Base-by-base conservation (phyloP, 2,797 vertebrate species). In the Psittacula derbiana region DNA sequence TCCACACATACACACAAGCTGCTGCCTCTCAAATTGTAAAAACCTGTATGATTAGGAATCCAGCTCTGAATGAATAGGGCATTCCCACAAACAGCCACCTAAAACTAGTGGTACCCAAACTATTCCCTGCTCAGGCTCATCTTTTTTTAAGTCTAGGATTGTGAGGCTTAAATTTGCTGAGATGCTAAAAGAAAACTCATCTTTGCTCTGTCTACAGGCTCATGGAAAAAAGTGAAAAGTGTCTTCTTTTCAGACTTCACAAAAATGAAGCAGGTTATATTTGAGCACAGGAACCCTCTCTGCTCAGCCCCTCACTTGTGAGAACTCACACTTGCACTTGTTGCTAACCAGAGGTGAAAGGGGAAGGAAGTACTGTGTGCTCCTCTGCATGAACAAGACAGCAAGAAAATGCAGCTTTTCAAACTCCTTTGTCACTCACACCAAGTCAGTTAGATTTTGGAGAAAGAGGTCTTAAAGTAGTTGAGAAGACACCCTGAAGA, bases 1-100 rank as follows among this genome's bases (percentile, higher is more conserved):
- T 61, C 78, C 89, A 74, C 57, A 28, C 84, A 79, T 10, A 90
- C 52, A 12, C 88, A 79, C 83, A 95, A 85, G 93, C 95, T 96
- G 92, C 94, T 89, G 83, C 25, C 92, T 95, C 91, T 89, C 89
- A 69, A 16, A 78, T 16, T 40, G 81, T 67, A 33, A 64, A 80
- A 96, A 53, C 61, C 71, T 40, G 53, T 28, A 31, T 33, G 76
- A 57, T 74, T 61, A 14, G 78, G 85, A 92, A 91, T 79, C 43
- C 52, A 24, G 40, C 83, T 82, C 83, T 13, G 81, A 52, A 60
- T 5, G 71, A 88, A 24, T 1, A 58, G 71, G 88, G 61, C 90
- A 86, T 93, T 88, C 80, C 85, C 79, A 65, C 79, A 74, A 89
- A 67, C 58, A 90, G 85, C 55, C n/a, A 38, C 84, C 72, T 89